Evolutionary conservation across 2,797 vertebrate genomes (phyloP).

Genomic region (Hydrophis major): DNA sequence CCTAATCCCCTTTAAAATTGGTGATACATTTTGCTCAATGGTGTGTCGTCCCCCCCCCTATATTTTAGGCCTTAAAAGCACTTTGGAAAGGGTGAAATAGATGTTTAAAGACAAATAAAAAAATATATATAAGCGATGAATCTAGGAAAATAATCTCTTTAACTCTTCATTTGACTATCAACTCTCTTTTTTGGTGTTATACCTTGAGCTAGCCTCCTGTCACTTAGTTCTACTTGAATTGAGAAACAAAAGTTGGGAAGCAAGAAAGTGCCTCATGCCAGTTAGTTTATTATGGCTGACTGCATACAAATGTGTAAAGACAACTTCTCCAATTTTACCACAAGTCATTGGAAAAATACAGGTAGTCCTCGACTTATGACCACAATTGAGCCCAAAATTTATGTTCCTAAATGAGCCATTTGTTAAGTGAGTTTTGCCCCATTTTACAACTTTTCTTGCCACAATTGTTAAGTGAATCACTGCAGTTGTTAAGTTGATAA

Average conservation of each 20-base stretch:
- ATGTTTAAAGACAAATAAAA: neutral
- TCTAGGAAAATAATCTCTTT: neutral
- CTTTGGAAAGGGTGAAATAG: neutral
- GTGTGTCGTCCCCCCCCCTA: accelerated
- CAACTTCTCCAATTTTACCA: neutral
- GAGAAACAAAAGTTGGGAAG: neutral
- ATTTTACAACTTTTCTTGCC: neutral
- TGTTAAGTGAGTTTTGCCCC: neutral
- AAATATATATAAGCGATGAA: neutral
- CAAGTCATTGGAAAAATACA: neutral
- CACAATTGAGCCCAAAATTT: neutral
- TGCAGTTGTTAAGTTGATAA: neutral
- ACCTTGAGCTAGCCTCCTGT: neutral
- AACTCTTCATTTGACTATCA: neutral
- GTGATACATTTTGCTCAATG: neutral
- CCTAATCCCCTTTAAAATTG: neutral
- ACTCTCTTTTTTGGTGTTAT: too few species aligned
- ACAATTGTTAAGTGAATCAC: neutral
- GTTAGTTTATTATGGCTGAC: neutral
- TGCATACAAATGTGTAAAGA: neutral
- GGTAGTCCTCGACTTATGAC: neutral
- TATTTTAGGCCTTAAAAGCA: neutral
- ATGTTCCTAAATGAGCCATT: neutral
- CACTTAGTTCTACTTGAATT: neutral
- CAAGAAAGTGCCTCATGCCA: neutral